phyloP scores from a whole-genome alignment of 2,797 vertebrate species.

The Macropodus opercularis region DNA sequence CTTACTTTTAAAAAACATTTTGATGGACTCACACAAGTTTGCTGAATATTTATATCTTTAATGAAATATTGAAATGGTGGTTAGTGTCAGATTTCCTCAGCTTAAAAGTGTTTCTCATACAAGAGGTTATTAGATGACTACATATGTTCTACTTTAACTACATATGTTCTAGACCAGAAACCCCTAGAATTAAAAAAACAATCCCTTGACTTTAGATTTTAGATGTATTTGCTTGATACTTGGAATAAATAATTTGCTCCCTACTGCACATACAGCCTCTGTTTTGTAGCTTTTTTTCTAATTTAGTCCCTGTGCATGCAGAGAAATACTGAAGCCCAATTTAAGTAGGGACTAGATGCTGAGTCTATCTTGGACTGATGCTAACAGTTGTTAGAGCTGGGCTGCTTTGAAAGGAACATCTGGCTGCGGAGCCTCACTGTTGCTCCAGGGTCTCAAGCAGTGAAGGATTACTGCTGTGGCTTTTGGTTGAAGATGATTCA shows the following conservation, averaged over 20 bases:
- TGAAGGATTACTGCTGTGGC: conserved; percentile 70
- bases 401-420: conserved; percentile 74
- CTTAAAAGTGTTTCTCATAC: conserved; percentile 28
- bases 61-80: conserved; percentile 24
- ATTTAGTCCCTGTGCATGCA: conserved; percentile 22
- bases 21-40: conserved; percentile 22
- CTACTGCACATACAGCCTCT: conserved; percentile 5
- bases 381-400: conserved; percentile 65
- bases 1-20: conserved; percentile 25
- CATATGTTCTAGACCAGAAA: neutral
- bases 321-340: conserved; percentile 40
- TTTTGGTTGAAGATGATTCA: conserved; percentile 75
- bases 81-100: conserved; percentile 18
- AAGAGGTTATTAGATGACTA: conserved; percentile 32
- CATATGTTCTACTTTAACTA: conserved; percentile 16
- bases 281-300: conserved; percentile 28
- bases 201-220: neutral
- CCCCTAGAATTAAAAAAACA: neutral
- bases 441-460: conserved; percentile 63
- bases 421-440: conserved; percentile 63
- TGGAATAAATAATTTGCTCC: conserved; percentile 5
- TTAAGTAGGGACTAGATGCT: conserved; percentile 52
- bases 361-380: conserved; percentile 67
- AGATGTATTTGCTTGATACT: no score
- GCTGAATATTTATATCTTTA: conserved; percentile 29